phyloP scores from a whole-genome alignment of 2,888 invertebrate species.

The Heliconius sara region DNA sequence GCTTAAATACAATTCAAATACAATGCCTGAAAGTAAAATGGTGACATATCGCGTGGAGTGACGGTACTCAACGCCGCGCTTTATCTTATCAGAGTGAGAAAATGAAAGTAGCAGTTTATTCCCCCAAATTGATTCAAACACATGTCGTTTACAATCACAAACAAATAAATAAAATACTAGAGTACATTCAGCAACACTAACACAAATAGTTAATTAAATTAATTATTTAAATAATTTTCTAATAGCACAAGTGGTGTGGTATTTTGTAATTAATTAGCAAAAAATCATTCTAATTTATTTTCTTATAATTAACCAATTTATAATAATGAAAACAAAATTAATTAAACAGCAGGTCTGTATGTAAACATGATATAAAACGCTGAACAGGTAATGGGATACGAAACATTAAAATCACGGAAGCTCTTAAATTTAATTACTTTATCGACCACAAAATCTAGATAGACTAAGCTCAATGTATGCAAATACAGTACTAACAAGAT shows the following conservation, averaged over 20 bases:
- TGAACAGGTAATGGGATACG: conserved; percentile 54
- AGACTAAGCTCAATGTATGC: conserved; percentile 10
- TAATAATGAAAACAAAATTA: background rate
- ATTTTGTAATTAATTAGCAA: background rate
- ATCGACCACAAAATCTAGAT: conserved; percentile 27
- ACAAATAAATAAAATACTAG: no score
- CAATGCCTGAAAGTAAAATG: no score
- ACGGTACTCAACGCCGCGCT: no score
- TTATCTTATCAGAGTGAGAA: no score
- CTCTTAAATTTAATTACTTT: conserved; percentile 54
- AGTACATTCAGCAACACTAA: no score
- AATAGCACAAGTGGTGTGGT: background rate
- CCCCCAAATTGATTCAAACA: no score
- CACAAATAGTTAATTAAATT: no score
- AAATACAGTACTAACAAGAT: conserved; percentile 20
- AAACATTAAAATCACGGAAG: conserved; percentile 55
- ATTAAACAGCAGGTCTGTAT: background rate
- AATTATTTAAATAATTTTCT: background rate
- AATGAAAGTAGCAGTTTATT: no score
- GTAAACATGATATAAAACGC: conserved; percentile 3
- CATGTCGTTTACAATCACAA: no score
- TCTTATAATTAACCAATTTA: conserved; percentile 5
- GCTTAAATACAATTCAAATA: no score
- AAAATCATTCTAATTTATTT: background rate
- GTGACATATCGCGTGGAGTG: no score